Conservation (phyloP, 2,888 invertebrate genomes). For the Atrina japonica region DNA sequence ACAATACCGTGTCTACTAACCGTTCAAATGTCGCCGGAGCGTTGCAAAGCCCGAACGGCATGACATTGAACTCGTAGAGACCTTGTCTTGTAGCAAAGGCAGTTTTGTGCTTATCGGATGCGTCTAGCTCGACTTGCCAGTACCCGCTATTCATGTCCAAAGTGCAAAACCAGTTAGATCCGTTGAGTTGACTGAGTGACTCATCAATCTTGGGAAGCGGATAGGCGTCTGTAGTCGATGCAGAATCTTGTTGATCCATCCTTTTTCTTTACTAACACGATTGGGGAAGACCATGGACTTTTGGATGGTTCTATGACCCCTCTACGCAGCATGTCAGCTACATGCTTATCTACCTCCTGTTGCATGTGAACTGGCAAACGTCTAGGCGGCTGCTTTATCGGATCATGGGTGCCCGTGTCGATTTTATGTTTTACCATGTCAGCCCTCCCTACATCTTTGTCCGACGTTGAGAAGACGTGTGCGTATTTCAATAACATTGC, state of each 20-base stretch:
- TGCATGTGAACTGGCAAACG: conserved; percentile 13
- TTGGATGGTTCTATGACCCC: conserved; percentile 28
- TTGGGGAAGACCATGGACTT: conserved; percentile 27
- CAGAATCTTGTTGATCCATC: conserved; percentile 40
- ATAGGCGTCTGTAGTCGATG: conserved; percentile 44
- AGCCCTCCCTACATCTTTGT: conserved; percentile 26
- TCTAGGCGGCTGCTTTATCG: conserved; percentile 14
- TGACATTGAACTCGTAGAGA: conserved; percentile 44
- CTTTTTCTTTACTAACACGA: conserved; percentile 40
- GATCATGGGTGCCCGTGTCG: conserved; percentile 18
- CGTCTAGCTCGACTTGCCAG: conserved; percentile 51
- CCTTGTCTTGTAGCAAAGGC: conserved; percentile 43
- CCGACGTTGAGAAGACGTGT: conserved; percentile 18
- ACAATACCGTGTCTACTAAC: conserved; percentile 56
- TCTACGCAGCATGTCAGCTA: conserved; percentile 26
- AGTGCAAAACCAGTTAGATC: conserved; percentile 48
- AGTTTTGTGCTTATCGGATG: conserved; percentile 45
- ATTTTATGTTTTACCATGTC: conserved; percentile 20
- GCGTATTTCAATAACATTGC: neutral
- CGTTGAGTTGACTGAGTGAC: conserved; percentile 44
- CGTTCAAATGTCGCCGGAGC: conserved; percentile 54
- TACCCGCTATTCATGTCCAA: conserved; percentile 58
- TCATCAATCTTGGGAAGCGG: conserved; percentile 42
- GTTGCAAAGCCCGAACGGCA: conserved; percentile 38
- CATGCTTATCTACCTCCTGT: neutral